Evolutionary conservation across 2,888 invertebrate species (phyloP), one percentile per base, ranked within the genome.

Genomic region (Dione juno): DNA sequence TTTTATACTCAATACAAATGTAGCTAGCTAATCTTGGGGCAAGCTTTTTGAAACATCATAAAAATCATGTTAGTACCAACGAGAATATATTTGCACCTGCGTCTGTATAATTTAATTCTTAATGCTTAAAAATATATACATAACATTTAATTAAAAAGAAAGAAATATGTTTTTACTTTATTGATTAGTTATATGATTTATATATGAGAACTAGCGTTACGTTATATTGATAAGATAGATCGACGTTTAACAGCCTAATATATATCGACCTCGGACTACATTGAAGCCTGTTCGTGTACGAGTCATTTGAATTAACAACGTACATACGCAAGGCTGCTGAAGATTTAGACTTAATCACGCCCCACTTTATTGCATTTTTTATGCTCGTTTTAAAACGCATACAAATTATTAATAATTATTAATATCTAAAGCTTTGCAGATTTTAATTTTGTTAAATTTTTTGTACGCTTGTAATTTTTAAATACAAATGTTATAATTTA

Each of bases 201-300:
- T 77, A 71, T 54, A 74, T 66, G 66, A 67, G 71, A 74, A 75
- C 74, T 67, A 74, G 65, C 69, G 73, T 79, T 80, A 68, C 77
- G 73, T 75, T 74, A 77, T 67, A 66, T 72, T 67, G 68, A 77
- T 80, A 79, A 81, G 75, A 81, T 78, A 78, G 77, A 78, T 79
- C 75, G 75, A 76, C 76, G 77, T 73, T 78, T 76, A 77, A 77
- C 77, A 71, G 76, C 76, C 78, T 76, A 78, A 79, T 69, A 74
- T 77, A 77, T 71, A 74, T 71, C 77, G 80, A 79, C 81, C 81
- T 81, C 77, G 81, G 75, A 75, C 81, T 76, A 81, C 77, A 78
- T 81, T 71, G 74, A 72, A 71, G 70, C 76, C 71, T 66, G 77
- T 75, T 78, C 79, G 79, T 79, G 78, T 76, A 74, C 76, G 57